Evolutionary conservation across 2,888 invertebrate genomes (phyloP), one percentile per base, ranked within the genome.

Genomic region (Lochmaea capreae): DNA sequence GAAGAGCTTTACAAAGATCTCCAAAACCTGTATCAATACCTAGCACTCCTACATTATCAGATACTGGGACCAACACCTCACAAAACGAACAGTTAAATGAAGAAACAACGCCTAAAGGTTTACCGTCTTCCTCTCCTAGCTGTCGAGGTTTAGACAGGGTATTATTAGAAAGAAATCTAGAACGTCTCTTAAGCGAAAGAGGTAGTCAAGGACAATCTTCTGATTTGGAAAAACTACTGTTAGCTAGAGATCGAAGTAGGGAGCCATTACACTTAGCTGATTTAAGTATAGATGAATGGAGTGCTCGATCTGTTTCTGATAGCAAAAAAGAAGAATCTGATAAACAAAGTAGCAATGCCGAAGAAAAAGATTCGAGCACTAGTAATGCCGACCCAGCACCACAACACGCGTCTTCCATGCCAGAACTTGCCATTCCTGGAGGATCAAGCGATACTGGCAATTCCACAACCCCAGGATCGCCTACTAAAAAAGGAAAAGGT

Each of bases 111-210:
- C 79, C 83, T 12, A 85, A 85, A 68, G 74, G 81, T 11, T 73
- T 81, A 8, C 72, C 78, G 4, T 49, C 78, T 12, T 68, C 78
- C 14, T 77, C 79, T 0, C 84, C 85, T 0, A 82, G 83, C n/a
- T 84, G 87, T 83, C 88, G 85, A 83, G 89, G 93, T 79, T 84
- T 94, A 82, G 92, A 94, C 84, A 89, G 93, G 83, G 91, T 92
- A 0, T 88, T 92, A 65, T 88, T 92, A 9, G 93, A 93, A 82
- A 89, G 92, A 80, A 93, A 93, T 84, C 88, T 93, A 76, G 93
- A 92, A 79, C 89, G 92, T 76, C 83, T 91, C 33, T 85, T 91
- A 39, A 88, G 89, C 6, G 91, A 91, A 77, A 85, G 88, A 71
- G 75, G 78, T 58, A 85, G 82, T 58, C 80, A 82, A 77, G 82